These are phyloP conservation scores for Ceratina japonica DNA, from an alignment of 1,140 invertebrate genomes.

Conservation along the genomic window DNA sequence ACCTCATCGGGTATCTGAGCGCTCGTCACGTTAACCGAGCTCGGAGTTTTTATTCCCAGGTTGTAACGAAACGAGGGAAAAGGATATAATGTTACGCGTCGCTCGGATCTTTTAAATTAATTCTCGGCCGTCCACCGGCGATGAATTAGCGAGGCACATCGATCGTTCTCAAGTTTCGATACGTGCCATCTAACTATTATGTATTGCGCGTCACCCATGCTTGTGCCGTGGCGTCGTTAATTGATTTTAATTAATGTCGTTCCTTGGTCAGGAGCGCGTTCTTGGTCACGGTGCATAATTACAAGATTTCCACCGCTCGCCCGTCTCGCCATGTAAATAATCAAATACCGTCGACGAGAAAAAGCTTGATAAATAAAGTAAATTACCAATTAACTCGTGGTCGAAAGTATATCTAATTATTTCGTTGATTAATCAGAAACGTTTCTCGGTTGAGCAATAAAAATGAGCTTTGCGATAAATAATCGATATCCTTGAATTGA, in stretches of 20 bases:
- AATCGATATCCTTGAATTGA: no score
- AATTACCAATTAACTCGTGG: slow-evolving; percentile 37
- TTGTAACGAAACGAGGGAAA: neutral
- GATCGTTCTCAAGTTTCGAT: slow-evolving; percentile 36
- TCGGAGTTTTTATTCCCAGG: neutral
- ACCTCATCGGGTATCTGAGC: no score
- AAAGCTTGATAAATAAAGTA: neutral
- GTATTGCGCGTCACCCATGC: slow-evolving; percentile 29
- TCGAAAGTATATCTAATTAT: no score
- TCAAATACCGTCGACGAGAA: slow-evolving; percentile 29
- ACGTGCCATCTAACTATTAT: neutral
- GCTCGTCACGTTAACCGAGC: neutral
- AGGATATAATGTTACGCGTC: neutral
- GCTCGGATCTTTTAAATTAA: slow-evolving; percentile 15
- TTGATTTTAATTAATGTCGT: slow-evolving; percentile 60
- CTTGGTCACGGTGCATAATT: slow-evolving; percentile 25
- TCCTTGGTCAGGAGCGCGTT: slow-evolving; percentile 14
- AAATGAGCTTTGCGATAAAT: no score
- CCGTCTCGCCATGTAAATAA: slow-evolving; percentile 48
- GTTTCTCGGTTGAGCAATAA: no score
- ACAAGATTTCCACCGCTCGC: slow-evolving; percentile 9
- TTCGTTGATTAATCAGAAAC: no score
- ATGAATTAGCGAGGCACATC: slow-evolving; percentile 17
- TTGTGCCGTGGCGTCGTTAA: slow-evolving; percentile 37
- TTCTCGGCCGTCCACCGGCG: neutral